Conservation (phyloP, 2,113 vertebrate genomes). For the Gopherus evgoodei region DNA sequence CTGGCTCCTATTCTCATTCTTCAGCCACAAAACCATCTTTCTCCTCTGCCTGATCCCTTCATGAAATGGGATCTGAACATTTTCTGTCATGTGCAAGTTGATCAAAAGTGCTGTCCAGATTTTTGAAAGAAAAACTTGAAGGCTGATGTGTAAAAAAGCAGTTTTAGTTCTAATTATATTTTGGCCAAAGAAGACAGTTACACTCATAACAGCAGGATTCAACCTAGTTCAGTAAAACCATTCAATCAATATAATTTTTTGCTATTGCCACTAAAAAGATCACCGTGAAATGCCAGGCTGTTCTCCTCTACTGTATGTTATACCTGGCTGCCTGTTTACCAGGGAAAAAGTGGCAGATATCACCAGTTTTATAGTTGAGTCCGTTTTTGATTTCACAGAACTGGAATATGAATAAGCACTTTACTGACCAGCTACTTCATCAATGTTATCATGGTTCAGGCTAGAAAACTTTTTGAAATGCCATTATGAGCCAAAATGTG, state of each 20-base stretch:
- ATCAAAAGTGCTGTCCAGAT: too few relatives aligned
- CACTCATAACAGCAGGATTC: not conserved
- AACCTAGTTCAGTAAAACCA: not conserved
- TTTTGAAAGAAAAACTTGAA: not conserved
- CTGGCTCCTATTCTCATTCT: too few relatives aligned
- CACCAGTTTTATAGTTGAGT: not conserved
- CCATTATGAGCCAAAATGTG: not conserved
- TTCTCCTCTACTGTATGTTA: not conserved
- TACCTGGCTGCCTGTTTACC: not conserved
- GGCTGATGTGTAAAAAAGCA: not conserved
- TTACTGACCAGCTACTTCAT: too few relatives aligned
- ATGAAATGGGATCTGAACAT: too few relatives aligned
- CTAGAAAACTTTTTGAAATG: not conserved
- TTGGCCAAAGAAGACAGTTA: not conserved
- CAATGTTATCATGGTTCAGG: rapidly evolving
- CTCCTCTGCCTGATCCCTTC: too few relatives aligned
- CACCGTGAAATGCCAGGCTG: not conserved
- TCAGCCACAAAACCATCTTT: too few relatives aligned
- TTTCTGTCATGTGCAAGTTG: too few relatives aligned
- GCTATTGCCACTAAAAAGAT: not conserved
- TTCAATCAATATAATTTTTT: not conserved
- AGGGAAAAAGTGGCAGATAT: not conserved
- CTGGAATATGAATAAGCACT: too few relatives aligned
- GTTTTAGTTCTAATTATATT: not conserved
- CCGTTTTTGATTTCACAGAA: not conserved